Evolutionary conservation across 1,140 invertebrate genomes (phyloP), one percentile per base, ranked within the genome.

Genomic region (Meloidogyne hapla): DNA sequence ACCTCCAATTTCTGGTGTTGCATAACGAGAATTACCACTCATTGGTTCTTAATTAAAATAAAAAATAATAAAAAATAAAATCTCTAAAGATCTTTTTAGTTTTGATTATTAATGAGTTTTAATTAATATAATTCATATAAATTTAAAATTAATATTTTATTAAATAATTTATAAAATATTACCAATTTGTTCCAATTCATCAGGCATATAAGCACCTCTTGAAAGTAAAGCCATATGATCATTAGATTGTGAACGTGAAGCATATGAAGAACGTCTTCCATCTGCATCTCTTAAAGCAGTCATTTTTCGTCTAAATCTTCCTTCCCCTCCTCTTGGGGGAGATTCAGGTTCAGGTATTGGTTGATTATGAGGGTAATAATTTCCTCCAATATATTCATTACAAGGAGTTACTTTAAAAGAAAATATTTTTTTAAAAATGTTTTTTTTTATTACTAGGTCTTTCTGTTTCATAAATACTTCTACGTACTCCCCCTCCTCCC

Each of bases 241-340:
- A 62, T 80, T 85, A 15, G 83, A 85, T 74, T 87, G 79, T 12
- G 81, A 84, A 15, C 83, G 61, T 42, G 82, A 77, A 33, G 71
- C 71, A 64, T 73, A 61, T 40, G 78, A 62, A 40, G 75, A 74
- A 33, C 79, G 76, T 25, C 83, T 75, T 28, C 78, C 69, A 61
- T 84, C 83, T 25, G 65, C 75, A 65, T 85, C 83, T 18, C 79
- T 74, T 48, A 84, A 63, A 66, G 81, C 56, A 62, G 80, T 67
- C 40, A 85, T 74, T 33, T 85, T 64, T 66, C 83, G 62, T 62
- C 63, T 40, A 33, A 40, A 68, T 23, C 74, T 48, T 25, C 33
- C 74, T 28, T 28, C 65, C 0, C 26, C 65, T 15, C 74, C 74
- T 45, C 67, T 48, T 12, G 74, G 74, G 18, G 74, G 63, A 25